Evolutionary conservation across 2,113 vertebrate species (phyloP).

Genomic region (Pelecanus crispus): DNA sequence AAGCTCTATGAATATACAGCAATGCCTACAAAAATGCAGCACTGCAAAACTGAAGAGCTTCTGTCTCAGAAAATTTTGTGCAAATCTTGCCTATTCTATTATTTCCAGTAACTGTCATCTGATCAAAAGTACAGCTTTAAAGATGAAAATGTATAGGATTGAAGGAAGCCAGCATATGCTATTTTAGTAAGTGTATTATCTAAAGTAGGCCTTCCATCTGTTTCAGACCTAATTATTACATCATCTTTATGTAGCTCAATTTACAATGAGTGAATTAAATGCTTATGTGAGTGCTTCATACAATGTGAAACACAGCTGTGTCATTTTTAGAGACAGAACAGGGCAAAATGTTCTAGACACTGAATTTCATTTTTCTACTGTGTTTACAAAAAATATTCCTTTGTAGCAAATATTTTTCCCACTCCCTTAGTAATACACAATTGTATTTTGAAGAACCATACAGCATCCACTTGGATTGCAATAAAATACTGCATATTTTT

Average conservation of each 20-base stretch:
- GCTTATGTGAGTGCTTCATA: slow-evolving; percentile 30
- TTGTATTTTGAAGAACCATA: background rate
- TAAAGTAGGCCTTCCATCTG: slow-evolving; percentile 49
- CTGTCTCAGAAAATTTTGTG: background rate
- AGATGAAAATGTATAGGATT: background rate
- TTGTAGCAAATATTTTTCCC: slow-evolving; percentile 45
- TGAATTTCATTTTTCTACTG: slow-evolving; percentile 22
- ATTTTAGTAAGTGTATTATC: slow-evolving; percentile 36
- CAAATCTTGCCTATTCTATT: slow-evolving; percentile 1
- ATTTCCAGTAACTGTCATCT: background rate
- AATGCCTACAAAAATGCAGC: background rate
- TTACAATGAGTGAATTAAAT: slow-evolving; percentile 49
- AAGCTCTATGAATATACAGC: background rate
- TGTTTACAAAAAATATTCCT: slow-evolving; percentile 10
- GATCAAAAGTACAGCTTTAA: slow-evolving; percentile 10
- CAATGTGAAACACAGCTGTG: slow-evolving; percentile 37
- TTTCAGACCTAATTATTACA: slow-evolving; percentile 49
- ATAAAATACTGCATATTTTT: slow-evolving; percentile 13
- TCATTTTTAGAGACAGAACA: slow-evolving; percentile 12
- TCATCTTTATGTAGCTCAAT: slow-evolving; percentile 41
- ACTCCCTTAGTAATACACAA: background rate
- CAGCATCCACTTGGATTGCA: background rate
- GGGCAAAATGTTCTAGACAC: slow-evolving; percentile 19
- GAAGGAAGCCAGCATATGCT: slow-evolving; percentile 46
- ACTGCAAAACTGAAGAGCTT: background rate